Percentiles rank a stretch among this genome's conserved stretches.
phyloP scores from a whole-genome alignment of 1,140 invertebrate species.

The Calliphora vicina region DNA sequence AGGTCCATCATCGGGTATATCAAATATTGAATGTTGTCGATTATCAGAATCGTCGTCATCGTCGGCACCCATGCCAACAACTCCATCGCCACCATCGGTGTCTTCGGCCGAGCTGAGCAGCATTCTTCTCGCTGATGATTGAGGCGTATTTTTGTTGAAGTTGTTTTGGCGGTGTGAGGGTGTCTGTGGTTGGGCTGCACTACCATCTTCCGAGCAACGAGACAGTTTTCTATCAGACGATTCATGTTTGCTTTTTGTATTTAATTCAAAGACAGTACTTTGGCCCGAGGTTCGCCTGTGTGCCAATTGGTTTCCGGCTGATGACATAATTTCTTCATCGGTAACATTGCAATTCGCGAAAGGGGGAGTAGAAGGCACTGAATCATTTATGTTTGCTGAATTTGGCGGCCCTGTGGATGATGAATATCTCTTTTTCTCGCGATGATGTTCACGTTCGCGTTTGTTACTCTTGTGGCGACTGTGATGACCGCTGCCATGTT shows the following conservation, averaged over 20 bases:
- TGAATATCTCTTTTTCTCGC: conserved; percentile 59
- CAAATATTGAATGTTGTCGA: conserved; percentile 91
- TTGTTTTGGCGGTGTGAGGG: conserved; percentile 40
- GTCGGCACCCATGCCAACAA: conserved; percentile 70
- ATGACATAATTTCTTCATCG: conserved; percentile 48
- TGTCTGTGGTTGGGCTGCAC: background rate
- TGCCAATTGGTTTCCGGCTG: conserved; percentile 40
- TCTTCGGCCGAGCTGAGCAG: conserved; percentile 60
- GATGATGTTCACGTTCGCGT: conserved; percentile 56
- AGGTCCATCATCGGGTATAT: conserved; percentile 87
- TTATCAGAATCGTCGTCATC: conserved; percentile 78
- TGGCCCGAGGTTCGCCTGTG: conserved; percentile 50
- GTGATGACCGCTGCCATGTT: conserved; percentile 45
- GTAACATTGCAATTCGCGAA: conserved; percentile 45
- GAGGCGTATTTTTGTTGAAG: conserved; percentile 45
- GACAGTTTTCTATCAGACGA: conserved; percentile 51
- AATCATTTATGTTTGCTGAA: conserved; percentile 26
- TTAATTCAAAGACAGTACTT: conserved; percentile 34
- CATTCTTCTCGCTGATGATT: conserved; percentile 43
- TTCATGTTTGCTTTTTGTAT: conserved; percentile 22
- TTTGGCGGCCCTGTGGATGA: conserved; percentile 43
- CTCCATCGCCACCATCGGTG: conserved; percentile 75
- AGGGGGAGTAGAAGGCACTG: conserved; percentile 35
- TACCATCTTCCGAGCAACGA: conserved; percentile 46
- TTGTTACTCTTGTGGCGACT: conserved; percentile 46